Evolutionary conservation across 2,113 vertebrate species (phyloP), one percentile per base, ranked within the genome.

Genomic region (Epinephelus lanceolatus): DNA sequence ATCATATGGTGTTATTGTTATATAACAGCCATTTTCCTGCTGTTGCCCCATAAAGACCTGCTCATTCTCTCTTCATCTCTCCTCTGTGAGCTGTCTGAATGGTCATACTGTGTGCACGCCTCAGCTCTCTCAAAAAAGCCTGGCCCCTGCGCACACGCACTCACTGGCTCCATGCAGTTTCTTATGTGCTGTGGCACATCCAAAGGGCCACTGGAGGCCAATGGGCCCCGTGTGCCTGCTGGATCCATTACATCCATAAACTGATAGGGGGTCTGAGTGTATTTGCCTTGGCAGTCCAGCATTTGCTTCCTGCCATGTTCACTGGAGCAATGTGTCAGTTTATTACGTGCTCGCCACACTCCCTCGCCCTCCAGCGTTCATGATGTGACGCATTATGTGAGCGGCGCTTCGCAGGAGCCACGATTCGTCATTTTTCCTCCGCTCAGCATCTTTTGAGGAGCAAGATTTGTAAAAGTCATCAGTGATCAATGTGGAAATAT

Each of bases 181-280:
- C 69, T 80, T 59, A 60, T 77, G 76, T 53, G 62, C 88, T 25
- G 14, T 62, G 76, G 77, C 76, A 73, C 69, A 52, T 83, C 83
- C 51, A 78, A 60, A 84, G 49, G 63, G 75, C 83, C 75, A 27
- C 83, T 59, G 88, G 85, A 85, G 74, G 88, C 81, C 78, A 76
- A 63, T 60, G 21, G 27, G 59, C 87, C 86, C 80, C 4, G 67
- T 52, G 83, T 76, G 86, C 63, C 85, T 76, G 75, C 89, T 87
- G 88, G 80, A 86, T 89, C 77, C 77, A 71, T 93, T 86, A 86
- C 83, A 86, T 86, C 77, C 83, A 88, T 91, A 90, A 85, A 89
- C 76, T 79, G 78, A 90, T 87, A 57, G 87, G 83, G 80, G 76
- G 75, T 65, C 85, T 73, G 65, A 75, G 80, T 53, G 57, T 80